A percentile compares a stretch with the other conserved stretches of the same genome.
phyloP scores from a whole-genome alignment of 2,113 vertebrate genomes.

The Falcunculus frontatus region DNA sequence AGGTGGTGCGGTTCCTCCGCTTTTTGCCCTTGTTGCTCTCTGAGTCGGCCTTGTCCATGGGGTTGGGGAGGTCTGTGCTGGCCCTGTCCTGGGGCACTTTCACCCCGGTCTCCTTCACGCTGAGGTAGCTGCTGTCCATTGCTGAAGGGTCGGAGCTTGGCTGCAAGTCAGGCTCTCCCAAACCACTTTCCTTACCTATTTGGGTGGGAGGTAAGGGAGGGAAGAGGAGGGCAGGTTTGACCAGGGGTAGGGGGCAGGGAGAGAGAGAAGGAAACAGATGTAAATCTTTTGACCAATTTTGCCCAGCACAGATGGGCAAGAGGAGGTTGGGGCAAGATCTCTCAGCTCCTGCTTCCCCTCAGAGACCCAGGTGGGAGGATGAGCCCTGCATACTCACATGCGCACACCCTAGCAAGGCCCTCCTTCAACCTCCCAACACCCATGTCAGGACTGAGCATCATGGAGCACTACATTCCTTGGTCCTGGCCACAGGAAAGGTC shows the following conservation, averaged over 20 bases:
- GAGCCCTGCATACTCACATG: rapidly evolving
- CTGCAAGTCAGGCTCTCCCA: slow-evolving; percentile 86
- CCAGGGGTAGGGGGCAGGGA: not conserved
- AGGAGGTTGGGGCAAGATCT: not conserved
- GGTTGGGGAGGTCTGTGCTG: slow-evolving; percentile 80
- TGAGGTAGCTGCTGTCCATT: slow-evolving; percentile 94
- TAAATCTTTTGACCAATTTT: not conserved
- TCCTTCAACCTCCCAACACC: not conserved
- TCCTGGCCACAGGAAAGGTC: not conserved
- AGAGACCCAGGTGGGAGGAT: not conserved
- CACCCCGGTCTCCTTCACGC: slow-evolving; percentile 83
- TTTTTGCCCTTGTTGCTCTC: slow-evolving; percentile 99
- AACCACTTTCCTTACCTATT: slow-evolving; percentile 87
- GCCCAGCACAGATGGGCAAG: not conserved
- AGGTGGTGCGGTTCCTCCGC: slow-evolving; percentile 95
- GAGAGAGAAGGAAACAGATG: not conserved
- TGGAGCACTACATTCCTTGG: not conserved
- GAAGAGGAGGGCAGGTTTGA: not conserved
- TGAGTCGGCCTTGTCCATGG: slow-evolving; percentile 87
- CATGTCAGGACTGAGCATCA: not conserved
- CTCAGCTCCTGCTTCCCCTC: not conserved
- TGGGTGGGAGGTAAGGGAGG: not conserved
- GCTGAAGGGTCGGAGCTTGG: slow-evolving; percentile 81
- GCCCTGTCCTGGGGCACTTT: slow-evolving; percentile 82
- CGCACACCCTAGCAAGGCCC: not conserved